A percentile compares a stretch with the other conserved stretches of the same genome.
Evolutionary conservation across 2,888 invertebrate genomes (phyloP).

Genomic region (Hydropsyche betteni): DNA sequence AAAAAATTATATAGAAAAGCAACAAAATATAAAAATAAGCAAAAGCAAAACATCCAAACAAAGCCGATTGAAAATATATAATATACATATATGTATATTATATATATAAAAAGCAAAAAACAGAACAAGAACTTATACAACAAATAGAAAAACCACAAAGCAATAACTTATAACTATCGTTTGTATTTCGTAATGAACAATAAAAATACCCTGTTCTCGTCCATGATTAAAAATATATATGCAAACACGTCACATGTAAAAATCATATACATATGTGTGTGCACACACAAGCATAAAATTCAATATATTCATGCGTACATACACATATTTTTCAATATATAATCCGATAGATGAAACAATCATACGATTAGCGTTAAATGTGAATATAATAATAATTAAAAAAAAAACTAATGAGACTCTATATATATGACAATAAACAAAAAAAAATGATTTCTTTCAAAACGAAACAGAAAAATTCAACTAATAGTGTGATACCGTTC

Average conservation of each 20-base stretch:
- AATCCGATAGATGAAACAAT: neutral
- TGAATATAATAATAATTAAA: neutral
- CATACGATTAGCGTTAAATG: neutral
- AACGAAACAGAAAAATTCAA: too few species aligned
- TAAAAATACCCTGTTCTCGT: too few species aligned
- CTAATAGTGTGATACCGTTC: neutral
- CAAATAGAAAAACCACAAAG: too few species aligned
- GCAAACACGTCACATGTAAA: neutral
- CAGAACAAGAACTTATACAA: too few species aligned
- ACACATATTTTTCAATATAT: constrained; percentile 3
- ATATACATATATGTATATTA: too few species aligned
- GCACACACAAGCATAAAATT: neutral
- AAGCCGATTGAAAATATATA: too few species aligned
- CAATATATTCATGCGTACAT: neutral
- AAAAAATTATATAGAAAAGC: neutral
- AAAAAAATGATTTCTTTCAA: too few species aligned
- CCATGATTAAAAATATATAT: too few species aligned
- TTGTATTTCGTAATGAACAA: too few species aligned
- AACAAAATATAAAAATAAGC: constrained; percentile 2
- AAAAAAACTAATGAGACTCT: neutral
- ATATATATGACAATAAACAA: neutral
- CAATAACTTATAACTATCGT: too few species aligned
- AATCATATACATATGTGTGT: neutral
- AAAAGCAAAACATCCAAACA: constrained; percentile 16
- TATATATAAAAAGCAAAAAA: too few species aligned